Evolutionary conservation across 1,140 invertebrate genomes (phyloP), one percentile per base, ranked within the genome.

Genomic region (Sitophilus oryzae): DNA sequence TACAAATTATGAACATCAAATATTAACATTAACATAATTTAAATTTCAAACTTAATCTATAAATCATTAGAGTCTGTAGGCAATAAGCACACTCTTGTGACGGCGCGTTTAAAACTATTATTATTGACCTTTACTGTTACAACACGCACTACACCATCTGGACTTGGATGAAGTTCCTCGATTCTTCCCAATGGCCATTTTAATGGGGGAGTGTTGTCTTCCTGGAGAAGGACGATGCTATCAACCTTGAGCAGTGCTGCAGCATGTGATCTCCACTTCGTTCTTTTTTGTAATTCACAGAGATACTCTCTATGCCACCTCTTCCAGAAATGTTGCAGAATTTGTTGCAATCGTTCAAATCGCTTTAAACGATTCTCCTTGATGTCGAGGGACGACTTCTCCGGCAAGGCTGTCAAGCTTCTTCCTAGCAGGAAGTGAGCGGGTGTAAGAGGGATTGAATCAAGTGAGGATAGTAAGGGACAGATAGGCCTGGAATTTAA

Each of bases 401-500:
- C 49, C 21, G 64, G 59, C 10, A 64, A 8, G 8, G 60, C 20
- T 8, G 50, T 63, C 14, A 67, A 67, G 0, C 25, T 34, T 34
- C 25, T 5, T 34, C 25, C 25, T 6, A 34, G 5, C 68, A 43
- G 16, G 46, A n/a, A 3, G 34, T 16, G 9, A 60, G 44, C 18
- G 71, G 66, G 55, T 63, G n/a, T n/a, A n/a, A n/a, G n/a, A 53
- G 37, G 61, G 52, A 53, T 66, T 60, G n/a, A n/a, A 40, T 43
- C 52, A 18, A 56, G 56, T 10, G 6, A 16, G 30, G n/a, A 1
- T 16, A 30, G 19, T 34, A 68, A 18, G 2, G 60, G 60, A 40
- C 40, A 60, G 5, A 73, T 18, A 4, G 71, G 67, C 4, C 72
- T 43, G 0, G 62, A 66, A 56, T 72, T 69, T 3, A 73, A 41